These are phyloP conservation scores for Acestrorhynchus altus DNA, from an alignment of 2,797 vertebrate genomes.

Conservation along the genomic window DNA sequence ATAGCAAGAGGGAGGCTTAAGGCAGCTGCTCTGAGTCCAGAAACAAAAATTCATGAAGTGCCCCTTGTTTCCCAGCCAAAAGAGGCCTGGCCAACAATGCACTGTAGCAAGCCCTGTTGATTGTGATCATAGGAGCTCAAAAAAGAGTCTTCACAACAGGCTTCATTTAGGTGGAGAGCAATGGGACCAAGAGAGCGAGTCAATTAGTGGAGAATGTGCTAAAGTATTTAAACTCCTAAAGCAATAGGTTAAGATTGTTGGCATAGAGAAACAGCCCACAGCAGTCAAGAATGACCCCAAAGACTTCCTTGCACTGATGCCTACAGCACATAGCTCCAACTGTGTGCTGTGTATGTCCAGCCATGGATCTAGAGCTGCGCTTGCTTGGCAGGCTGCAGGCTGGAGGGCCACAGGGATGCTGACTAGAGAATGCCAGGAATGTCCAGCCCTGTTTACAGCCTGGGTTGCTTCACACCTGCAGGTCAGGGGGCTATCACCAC, in stretches of 20 bases:
- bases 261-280: slow-evolving; percentile 1
- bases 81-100: slow-evolving; percentile 8
- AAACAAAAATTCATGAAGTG: slow-evolving; percentile 19
- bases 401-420: slow-evolving; percentile 75
- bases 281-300: not conserved
- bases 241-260: slow-evolving; percentile 22
- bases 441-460: slow-evolving; percentile 78
- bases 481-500: slow-evolving; percentile 83
- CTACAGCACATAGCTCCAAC: slow-evolving; percentile 62
- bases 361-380: slow-evolving; percentile 68
- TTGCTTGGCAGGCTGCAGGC: slow-evolving; percentile 67
- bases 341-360: slow-evolving; percentile 74
- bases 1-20: slow-evolving; percentile 20
- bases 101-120: not conserved
- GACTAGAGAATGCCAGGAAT: slow-evolving; percentile 81
- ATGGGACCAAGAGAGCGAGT: not conserved
- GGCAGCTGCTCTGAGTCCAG: slow-evolving; percentile 2
- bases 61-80: slow-evolving; percentile 3
- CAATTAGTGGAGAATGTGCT: not conserved
- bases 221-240: slow-evolving; percentile 16
- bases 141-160: not conserved
- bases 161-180: not conserved
- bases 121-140: not conserved
- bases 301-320: not conserved
- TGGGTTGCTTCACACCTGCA: slow-evolving; percentile 82